Percentiles rank a stretch among this genome's conserved stretches.
Conservation (phyloP, 2,797 vertebrate genomes). For the Gymnoscopelus microlampas region DNA sequence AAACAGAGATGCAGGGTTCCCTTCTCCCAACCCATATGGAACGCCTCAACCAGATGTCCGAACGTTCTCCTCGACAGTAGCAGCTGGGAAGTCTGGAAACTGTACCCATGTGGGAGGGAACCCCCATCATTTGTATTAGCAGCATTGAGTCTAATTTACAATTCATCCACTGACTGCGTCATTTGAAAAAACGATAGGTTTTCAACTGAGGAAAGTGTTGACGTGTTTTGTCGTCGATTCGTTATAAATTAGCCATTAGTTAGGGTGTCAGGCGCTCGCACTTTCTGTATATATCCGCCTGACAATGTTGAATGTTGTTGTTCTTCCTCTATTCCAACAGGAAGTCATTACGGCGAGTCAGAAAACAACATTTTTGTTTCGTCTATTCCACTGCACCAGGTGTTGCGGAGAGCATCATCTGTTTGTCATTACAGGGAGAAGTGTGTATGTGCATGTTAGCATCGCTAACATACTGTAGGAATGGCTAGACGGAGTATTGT, state of each 20-base stretch:
- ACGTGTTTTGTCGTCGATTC: no score
- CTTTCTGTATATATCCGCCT: not conserved
- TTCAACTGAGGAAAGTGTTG: no score
- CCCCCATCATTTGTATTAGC: constrained; percentile 30
- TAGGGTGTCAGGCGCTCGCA: constrained; percentile 40
- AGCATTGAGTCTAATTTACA: constrained; percentile 13
- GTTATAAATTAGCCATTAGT: not conserved
- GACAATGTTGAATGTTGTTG: constrained; percentile 43
- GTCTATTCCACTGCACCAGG: constrained; percentile 37
- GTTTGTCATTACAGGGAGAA: constrained; percentile 55
- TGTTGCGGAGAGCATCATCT: constrained; percentile 42
- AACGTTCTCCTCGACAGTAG: constrained; percentile 29
- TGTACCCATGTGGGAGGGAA: constrained; percentile 1
- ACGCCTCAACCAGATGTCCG: constrained; percentile 47
- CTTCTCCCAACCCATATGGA: constrained; percentile 40
- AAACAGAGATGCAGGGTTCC: constrained; percentile 34
- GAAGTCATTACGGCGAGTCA: constrained; percentile 62
- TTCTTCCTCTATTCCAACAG: constrained; percentile 58
- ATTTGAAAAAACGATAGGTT: no score
- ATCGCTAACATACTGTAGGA: constrained; percentile 46
- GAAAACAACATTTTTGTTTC: constrained; percentile 65
- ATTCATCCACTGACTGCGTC: no score
- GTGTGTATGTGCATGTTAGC: constrained; percentile 45
- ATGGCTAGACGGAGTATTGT: constrained; percentile 36
- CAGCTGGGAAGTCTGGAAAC: constrained; percentile 27